Percentiles rank a stretch among this genome's conserved stretches.
Evolutionary conservation across 2,888 invertebrate species (phyloP).

Genomic region (Drosophila austrosaltans): DNA sequence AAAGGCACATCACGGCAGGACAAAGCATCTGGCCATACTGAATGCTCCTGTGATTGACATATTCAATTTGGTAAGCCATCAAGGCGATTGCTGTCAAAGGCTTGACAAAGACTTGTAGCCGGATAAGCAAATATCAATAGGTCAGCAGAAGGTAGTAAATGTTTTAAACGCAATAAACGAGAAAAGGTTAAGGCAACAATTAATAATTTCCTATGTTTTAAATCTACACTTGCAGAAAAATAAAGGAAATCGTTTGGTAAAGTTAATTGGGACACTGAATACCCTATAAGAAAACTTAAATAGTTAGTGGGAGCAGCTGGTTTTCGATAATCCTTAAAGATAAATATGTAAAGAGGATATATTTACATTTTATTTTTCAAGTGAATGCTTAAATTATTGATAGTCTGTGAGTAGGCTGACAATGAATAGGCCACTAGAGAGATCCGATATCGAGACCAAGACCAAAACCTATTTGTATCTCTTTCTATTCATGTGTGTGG

Average conservation of each 20-base stretch:
- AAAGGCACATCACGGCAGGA: background rate
- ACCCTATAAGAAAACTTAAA: too few species aligned
- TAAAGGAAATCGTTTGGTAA: too few species aligned
- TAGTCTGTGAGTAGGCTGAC: background rate
- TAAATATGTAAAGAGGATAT: background rate
- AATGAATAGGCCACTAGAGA: background rate
- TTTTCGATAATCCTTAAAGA: background rate
- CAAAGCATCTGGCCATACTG: conserved; percentile 15
- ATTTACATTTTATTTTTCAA: background rate
- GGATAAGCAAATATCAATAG: background rate
- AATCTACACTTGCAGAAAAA: too few species aligned
- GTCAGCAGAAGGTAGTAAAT: background rate
- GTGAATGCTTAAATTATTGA: background rate
- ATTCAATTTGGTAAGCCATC: conserved; percentile 41
- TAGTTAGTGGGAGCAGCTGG: too few species aligned
- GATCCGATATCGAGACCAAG: background rate
- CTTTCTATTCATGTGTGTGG: background rate
- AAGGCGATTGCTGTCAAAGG: conserved; percentile 1
- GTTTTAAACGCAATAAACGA: background rate
- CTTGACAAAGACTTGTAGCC: conserved; percentile 15
- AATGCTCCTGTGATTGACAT: conserved; percentile 33
- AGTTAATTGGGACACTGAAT: too few species aligned
- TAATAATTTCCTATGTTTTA: background rate
- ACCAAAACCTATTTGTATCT: background rate
- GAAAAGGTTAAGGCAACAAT: background rate